Conservation (phyloP, 2,113 vertebrate genomes). For the Lipotes vexillifer region DNA sequence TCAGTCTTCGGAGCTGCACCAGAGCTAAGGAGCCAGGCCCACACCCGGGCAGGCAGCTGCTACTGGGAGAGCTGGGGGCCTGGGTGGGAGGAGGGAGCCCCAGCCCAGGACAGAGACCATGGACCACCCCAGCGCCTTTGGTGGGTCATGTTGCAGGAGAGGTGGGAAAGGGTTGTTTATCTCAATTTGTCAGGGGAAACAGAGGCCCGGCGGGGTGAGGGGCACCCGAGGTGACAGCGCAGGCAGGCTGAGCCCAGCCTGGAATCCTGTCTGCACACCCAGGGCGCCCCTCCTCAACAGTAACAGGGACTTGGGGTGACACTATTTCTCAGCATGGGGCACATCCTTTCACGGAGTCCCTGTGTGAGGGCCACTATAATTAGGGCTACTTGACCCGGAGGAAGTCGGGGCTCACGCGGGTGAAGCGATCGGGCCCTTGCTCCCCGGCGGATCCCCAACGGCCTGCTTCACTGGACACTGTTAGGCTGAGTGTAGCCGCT, state of each 20-base stretch:
- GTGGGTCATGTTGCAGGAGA: background rate
- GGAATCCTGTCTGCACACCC: background rate
- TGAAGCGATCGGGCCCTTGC: accelerated
- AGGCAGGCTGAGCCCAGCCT: background rate
- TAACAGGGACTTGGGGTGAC: accelerated
- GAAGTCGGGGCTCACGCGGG: accelerated
- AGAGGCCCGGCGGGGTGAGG: background rate
- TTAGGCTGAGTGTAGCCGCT: accelerated
- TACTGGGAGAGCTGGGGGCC: accelerated
- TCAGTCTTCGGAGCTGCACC: slow-evolving; percentile 33
- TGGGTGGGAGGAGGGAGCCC: background rate
- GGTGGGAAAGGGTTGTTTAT: background rate
- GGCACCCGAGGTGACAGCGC: accelerated
- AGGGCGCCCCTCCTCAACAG: background rate
- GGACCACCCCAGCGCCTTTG: background rate
- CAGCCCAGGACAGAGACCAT: accelerated
- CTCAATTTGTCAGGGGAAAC: too few species aligned
- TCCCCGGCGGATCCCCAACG: accelerated
- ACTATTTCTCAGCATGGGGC: accelerated
- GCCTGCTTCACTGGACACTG: background rate
- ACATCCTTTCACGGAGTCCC: background rate
- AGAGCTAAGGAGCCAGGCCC: background rate
- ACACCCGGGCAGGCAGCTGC: accelerated
- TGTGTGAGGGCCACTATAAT: accelerated
- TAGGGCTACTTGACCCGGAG: background rate